These are phyloP conservation scores for Acrossocheilus wenchowensis DNA, from an alignment of 2,797 vertebrate genomes.

Conservation along the genomic window DNA sequence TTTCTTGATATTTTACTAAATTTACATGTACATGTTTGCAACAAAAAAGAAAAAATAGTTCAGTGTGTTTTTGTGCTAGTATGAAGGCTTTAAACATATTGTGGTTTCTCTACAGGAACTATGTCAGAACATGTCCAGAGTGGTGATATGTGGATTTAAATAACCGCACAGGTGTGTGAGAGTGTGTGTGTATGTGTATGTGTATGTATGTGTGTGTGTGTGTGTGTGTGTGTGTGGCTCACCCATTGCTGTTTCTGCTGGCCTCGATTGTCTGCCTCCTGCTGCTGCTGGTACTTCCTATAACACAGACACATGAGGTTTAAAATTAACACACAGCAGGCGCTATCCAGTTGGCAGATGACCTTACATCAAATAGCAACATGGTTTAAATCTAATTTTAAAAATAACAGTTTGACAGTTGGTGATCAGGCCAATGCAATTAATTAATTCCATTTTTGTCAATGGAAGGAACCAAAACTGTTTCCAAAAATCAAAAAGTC, in stretches of 20 bases:
- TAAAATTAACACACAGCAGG: slow-evolving; percentile 41
- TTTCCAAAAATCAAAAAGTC: background rate
- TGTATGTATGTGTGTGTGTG: background rate
- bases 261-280: slow-evolving; percentile 76
- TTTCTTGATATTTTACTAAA: background rate
- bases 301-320: slow-evolving; percentile 40
- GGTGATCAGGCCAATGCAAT: too few relatives aligned
- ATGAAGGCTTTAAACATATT: background rate
- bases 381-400: background rate
- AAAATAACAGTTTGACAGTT: background rate
- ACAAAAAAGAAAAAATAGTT: background rate
- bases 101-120: background rate
- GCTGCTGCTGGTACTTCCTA: slow-evolving; percentile 86
- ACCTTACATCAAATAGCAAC: background rate
- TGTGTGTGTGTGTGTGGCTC: slow-evolving; percentile 64
- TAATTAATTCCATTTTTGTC: background rate
- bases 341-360: background rate
- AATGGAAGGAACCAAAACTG: background rate
- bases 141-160: background rate
- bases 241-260: slow-evolving; percentile 83
- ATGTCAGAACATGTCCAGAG: slow-evolving; percentile 11
- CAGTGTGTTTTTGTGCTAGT: background rate
- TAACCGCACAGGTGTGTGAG: background rate
- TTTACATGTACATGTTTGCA: background rate
- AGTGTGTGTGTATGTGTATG: background rate